A percentile compares a stretch with the other conserved stretches of the same genome.
Conservation (phyloP, 2,113 vertebrate species). For the Ranitomeya imitator region DNA sequence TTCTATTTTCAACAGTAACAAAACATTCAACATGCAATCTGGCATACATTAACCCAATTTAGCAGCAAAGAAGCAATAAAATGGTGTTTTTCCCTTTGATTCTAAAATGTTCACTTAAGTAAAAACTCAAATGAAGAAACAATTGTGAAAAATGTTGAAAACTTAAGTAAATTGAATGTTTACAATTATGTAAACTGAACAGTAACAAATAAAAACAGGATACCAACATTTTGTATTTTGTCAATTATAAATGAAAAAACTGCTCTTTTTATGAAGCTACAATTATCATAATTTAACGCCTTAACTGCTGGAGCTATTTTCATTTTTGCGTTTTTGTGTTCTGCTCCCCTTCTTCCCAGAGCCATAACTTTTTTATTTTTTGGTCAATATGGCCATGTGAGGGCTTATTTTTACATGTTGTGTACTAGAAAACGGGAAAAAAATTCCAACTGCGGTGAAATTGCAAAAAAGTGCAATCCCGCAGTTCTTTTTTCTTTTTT, state of each 20-base stretch:
- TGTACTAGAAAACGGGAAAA: no score
- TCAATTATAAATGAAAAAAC: not conserved
- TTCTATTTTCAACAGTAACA: constrained; percentile 11
- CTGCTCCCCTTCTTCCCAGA: no score
- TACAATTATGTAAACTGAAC: not conserved
- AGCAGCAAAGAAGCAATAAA: not conserved
- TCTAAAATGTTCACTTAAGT: constrained; percentile 29
- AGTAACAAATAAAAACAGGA: not conserved
- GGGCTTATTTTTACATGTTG: no score
- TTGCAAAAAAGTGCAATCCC: no score
- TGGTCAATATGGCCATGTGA: no score
- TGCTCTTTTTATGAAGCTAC: no score
- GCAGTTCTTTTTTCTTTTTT: no score
- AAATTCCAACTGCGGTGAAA: no score
- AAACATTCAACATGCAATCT: constrained; percentile 27
- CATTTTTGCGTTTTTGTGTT: no score
- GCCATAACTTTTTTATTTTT: no score
- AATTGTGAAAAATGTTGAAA: not conserved
- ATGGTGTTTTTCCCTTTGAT: constrained; percentile 17
- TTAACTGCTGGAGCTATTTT: no score
- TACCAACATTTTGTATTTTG: not conserved
- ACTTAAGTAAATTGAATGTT: not conserved
- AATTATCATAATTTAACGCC: no score
- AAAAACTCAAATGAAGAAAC: constrained; percentile 22
- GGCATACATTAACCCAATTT: constrained; percentile 31